These are phyloP conservation scores for Oreotragus oreotragus DNA, from an alignment of 2,113 vertebrate genomes.

Conservation along the genomic window DNA sequence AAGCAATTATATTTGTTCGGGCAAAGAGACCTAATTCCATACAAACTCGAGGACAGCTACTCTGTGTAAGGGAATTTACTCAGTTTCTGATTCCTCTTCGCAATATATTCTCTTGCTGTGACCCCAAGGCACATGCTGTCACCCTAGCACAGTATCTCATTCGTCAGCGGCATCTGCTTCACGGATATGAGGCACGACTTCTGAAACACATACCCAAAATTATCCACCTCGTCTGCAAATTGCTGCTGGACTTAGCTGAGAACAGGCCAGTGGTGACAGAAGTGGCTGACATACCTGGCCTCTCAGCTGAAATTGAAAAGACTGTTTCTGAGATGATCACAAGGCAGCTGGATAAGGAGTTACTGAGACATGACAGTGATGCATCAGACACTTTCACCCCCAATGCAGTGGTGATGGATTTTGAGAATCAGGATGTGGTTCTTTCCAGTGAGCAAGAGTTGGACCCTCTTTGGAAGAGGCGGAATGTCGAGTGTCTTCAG, in stretches of 20 bases:
- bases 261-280: conserved; percentile 86
- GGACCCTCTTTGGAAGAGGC: conserved; percentile 85
- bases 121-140: conserved; percentile 87
- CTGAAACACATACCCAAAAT: conserved; percentile 96
- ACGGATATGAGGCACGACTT: conserved; percentile 94
- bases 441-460: conserved; percentile 80
- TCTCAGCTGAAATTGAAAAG: conserved; percentile 92
- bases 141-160: conserved; percentile 93
- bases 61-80: conserved; percentile 94
- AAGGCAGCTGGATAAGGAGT: conserved; percentile 84
- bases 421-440: conserved; percentile 70
- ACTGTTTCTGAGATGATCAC: conserved; percentile 89
- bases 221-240: conserved; percentile 89
- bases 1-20: conserved; percentile 95
- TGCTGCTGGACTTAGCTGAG: conserved; percentile 90
- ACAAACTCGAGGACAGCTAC: conserved; percentile 94
- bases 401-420: conserved; percentile 22
- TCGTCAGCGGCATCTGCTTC: conserved; percentile 94
- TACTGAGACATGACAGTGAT: conserved; percentile 84
- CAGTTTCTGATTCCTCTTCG: conserved; percentile 93
- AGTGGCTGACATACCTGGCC: conserved; percentile 83
- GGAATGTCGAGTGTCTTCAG: conserved; percentile 78
- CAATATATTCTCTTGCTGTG: conserved; percentile 90
- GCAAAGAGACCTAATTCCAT: conserved; percentile 96
- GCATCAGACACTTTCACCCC: conserved; percentile 52